Evolutionary conservation across 2,797 vertebrate genomes (phyloP).

Genomic region (Alcedo quadribrachys): DNA sequence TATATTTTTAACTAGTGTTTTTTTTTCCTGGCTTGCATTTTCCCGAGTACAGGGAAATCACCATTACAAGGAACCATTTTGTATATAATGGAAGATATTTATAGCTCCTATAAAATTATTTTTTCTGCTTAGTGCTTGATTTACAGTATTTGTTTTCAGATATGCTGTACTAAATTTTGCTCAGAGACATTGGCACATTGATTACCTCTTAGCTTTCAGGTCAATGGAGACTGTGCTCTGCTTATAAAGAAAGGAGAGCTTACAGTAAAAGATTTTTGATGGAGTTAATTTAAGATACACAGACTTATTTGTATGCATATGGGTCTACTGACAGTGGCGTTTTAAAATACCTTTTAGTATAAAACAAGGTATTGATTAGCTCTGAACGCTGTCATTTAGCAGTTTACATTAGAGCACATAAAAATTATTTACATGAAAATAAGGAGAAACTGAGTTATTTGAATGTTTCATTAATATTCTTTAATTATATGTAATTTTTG

Average conservation of each 20-base stretch:
- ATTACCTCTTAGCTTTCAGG: constrained; percentile 56
- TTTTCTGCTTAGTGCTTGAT: constrained; percentile 49
- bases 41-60: neutral
- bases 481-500: constrained; percentile 18
- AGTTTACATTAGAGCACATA: constrained; percentile 63
- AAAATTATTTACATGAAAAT: constrained; percentile 67
- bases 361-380: constrained; percentile 69
- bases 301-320: constrained; percentile 4
- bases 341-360: constrained; percentile 47
- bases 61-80: constrained; percentile 14
- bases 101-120: constrained; percentile 24
- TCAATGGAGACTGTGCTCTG: constrained; percentile 37
- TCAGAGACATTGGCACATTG: constrained; percentile 43
- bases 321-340: constrained; percentile 11
- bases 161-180: constrained; percentile 49
- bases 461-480: constrained; percentile 49
- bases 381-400: constrained; percentile 69
- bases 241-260: constrained; percentile 53
- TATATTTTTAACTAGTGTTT: neutral
- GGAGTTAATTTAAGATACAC: constrained; percentile 51
- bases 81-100: constrained; percentile 12
- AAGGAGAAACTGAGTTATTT: constrained; percentile 34
- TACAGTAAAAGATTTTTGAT: constrained; percentile 59
- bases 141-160: constrained; percentile 63
- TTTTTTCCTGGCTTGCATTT: neutral